Conservation (phyloP, 2,797 vertebrate species). For the Monodelphis domestica region DNA sequence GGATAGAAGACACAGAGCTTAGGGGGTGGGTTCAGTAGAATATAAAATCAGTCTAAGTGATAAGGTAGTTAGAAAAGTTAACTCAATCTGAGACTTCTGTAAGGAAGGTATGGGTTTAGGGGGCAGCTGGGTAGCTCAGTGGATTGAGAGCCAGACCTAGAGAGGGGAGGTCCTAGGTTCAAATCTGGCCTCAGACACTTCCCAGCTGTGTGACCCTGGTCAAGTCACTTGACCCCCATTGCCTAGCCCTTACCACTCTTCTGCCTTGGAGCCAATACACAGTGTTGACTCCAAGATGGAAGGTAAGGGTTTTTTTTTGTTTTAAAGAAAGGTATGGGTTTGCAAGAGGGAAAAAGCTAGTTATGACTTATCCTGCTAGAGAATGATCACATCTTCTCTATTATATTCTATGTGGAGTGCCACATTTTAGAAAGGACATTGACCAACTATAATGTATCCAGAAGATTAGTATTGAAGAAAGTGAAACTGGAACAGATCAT, state of each 20-base stretch:
- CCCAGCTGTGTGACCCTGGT: too few species aligned
- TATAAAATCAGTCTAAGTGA: not conserved
- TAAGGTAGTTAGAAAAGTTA: not conserved
- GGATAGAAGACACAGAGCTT: not conserved
- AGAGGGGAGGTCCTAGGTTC: too few species aligned
- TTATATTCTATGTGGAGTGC: not conserved
- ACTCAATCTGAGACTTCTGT: not conserved
- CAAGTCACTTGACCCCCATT: too few species aligned
- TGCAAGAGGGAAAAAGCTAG: not conserved
- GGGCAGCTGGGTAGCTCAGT: too few species aligned
- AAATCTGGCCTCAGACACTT: too few species aligned
- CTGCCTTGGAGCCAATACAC: too few species aligned
- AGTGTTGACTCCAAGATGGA: too few species aligned
- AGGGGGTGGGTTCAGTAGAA: not conserved
- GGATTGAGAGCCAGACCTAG: too few species aligned
- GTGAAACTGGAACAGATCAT: not conserved
- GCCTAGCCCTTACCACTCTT: too few species aligned
- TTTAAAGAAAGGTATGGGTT: not conserved
- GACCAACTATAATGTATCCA: not conserved
- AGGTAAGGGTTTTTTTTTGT: too few species aligned
- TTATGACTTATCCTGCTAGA: not conserved
- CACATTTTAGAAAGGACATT: not conserved
- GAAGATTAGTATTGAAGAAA: not conserved
- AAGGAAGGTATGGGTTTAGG: not conserved
- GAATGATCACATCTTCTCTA: not conserved